Evolutionary conservation across 1,140 invertebrate genomes (phyloP).

Genomic region (Bombus balteatus): DNA sequence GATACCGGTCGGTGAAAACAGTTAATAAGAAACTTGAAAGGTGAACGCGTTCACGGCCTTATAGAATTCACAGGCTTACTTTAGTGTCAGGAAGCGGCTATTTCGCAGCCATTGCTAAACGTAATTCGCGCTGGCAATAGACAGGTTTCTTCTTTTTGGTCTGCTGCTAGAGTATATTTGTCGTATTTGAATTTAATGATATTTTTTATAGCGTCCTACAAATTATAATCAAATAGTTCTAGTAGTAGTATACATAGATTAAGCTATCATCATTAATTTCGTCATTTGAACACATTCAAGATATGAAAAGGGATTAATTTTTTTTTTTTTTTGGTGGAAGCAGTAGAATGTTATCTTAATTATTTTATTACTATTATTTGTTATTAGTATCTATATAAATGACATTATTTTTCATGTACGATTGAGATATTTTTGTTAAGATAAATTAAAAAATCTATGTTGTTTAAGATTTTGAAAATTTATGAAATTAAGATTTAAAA

Average conservation of each 20-base stretch:
- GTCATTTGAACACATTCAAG: neutral
- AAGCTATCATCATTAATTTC: neutral
- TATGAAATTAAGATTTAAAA: too few relatives aligned
- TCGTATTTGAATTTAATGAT: neutral
- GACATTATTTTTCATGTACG: too few relatives aligned
- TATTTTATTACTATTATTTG: too few relatives aligned
- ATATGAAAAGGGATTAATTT: neutral
- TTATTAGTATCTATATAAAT: too few relatives aligned
- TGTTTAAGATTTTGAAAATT: too few relatives aligned
- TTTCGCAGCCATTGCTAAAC: slow-evolving; percentile 32
- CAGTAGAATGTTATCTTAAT: too few relatives aligned
- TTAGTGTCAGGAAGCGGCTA: slow-evolving; percentile 20
- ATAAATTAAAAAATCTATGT: too few relatives aligned
- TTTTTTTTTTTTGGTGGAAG: neutral
- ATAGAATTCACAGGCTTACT: neutral
- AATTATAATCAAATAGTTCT: neutral
- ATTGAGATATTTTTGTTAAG: too few relatives aligned
- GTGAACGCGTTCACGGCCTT: slow-evolving; percentile 23
- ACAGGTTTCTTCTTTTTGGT: neutral
- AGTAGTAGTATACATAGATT: neutral
- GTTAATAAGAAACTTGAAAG: slow-evolving; percentile 14
- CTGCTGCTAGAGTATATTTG: neutral
- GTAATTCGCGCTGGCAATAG: neutral
- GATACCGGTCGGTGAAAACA: slow-evolving; percentile 25
- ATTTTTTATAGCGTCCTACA: too few relatives aligned